Base-by-base conservation (phyloP, 1,140 invertebrate genomes). In the Pissodes strobi region DNA sequence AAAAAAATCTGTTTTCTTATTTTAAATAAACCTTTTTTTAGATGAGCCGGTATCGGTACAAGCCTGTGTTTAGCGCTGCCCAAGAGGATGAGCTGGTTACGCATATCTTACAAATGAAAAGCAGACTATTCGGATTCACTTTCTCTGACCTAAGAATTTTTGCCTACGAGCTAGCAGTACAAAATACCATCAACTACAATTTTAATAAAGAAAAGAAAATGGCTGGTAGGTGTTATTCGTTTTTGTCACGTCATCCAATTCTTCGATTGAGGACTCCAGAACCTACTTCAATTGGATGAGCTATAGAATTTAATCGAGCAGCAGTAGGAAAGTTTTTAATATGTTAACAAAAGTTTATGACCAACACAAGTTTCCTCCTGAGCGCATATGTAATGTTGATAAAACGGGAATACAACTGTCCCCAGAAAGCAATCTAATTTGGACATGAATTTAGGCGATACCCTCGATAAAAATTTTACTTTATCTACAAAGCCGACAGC, bases 201-300 rank as follows among this genome's bases (percentile, higher is more conserved):
- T n/a, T n/a, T n/a, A n/a, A n/a, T n/a, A n/a, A n/a, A n/a, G n/a
- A n/a, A n/a, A n/a, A n/a, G n/a, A 66, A 55, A 34, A 69, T 43
- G 60, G 71, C 73, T 64, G 74, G 69, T 12, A 65, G 73, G 41
- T 68, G 71, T 25, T 48, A 55, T 18, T 68, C 62, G 23, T 76
- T 76, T 60, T 59, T 64, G 49, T 48, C 39, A 46, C 23, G 73
- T 57, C 68, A 73, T 66, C 69, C 73, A 37, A 64, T 69, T 34
- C 27, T 78, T 17, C 17, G 39, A 6, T 22, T 76, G 9, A 67
- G 69, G 21, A 39, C 59, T 8, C 73, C 74, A 49, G 72, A 76
- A 59, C 63, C 72, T 39, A 73, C 70, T 43, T 75, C 69, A 34
- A 17, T 76, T 19, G 71, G 69, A 34, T n/a, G 51, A 34, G 0